Evolutionary conservation across 2,113 vertebrate genomes (phyloP), one percentile per base, ranked within the genome.

Genomic region (Propithecus coquereli): DNA sequence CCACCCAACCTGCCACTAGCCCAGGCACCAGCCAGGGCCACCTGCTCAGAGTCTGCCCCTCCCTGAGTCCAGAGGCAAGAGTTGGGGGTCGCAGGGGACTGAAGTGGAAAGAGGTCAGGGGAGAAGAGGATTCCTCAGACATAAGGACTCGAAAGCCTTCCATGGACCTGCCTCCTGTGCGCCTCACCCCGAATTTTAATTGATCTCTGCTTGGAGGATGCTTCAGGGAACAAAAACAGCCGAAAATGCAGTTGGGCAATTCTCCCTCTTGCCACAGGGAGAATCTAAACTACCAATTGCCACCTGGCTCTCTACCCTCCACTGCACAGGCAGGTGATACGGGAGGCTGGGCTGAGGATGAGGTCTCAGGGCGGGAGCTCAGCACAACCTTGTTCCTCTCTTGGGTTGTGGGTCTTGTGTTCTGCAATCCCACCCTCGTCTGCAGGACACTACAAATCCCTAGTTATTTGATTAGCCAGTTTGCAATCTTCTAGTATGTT

Each of bases 11-110:
- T 97, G 91, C 86, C 66, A 73, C 68, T 34, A 96, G 59, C 70
- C 40, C 74, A 27, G 76, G 94, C 70, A 96, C 94, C 85, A 95
- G 93, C 77, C 89, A 94, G 89, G 61, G 91, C 97, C 97, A 96
- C 97, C 96, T 98, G 97, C 87, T 96, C 91, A 34, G n/a, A 76
- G 74, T 94, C 93, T 96, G 59, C 80, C 91, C 84, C 91, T 90
- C 85, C 22, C 54, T 43, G 71, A 90, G 96, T 95, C 90, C 94
- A 96, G 91, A 92, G 90, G 95, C 85, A 89, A 74, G 91, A 83
- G 87, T 22, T 65, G 47, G 68, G 54, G 43, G 20, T 66, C 23
- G 65, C 54, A 89, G 65, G 79, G 47, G 59, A 82, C 45, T 3
- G 7, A 57, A 76, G 20, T 5, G 16, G 43, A 74, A 47, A 66